Base-by-base conservation (phyloP, 2,888 invertebrate genomes). In the Crioceris asparagi region DNA sequence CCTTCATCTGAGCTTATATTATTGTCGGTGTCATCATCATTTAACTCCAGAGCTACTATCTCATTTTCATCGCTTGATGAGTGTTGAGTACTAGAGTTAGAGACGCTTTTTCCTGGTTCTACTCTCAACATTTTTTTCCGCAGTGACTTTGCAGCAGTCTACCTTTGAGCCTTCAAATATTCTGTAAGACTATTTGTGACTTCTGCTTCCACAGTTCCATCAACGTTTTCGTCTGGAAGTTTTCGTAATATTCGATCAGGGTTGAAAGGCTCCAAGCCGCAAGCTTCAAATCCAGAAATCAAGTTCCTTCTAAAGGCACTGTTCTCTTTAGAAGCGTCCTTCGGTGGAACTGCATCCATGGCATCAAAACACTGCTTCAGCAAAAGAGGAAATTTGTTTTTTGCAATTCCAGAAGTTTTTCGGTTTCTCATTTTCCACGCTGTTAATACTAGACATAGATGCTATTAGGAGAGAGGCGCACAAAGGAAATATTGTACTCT, bases 301-400 rank as follows among this genome's bases (percentile, higher is more conserved):
- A 46, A 29, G 27, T 46, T 35, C 27, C 40, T 35, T 34, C 45
- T 44, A 18, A 44, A 38, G 18, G 40, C 40, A 38, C 33, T 18
- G 2, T 35, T 29, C 10, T 36, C 26, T 17, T 33, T 36, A 17
- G 16, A 15, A 17, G 17, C 17, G n/a, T 35, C 18, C 11, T 29
- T 35, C 11, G 27, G 35, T 27, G 11, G 17, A 17, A 35, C 17
- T 17, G 26, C 25, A 14, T 29, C 18, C 35, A 35, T 35, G 26
- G 17, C 18, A n/a, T 17, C 27, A 4, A 35, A 17, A 17, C 17
- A 17, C 18, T 35, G 26, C 17, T 35, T 35, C 17, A 35, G 17
- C 11, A 35, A 17, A 26, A 27, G 15, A n/a, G 26, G 35, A 33
- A 33, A 33, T 21, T 15, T 25, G n/a, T 33, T 23, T 23, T 33